Evolutionary conservation across 2,797 vertebrate species (phyloP), one percentile per base, ranked within the genome.

Genomic region (Sebastes melanostomus): DNA sequence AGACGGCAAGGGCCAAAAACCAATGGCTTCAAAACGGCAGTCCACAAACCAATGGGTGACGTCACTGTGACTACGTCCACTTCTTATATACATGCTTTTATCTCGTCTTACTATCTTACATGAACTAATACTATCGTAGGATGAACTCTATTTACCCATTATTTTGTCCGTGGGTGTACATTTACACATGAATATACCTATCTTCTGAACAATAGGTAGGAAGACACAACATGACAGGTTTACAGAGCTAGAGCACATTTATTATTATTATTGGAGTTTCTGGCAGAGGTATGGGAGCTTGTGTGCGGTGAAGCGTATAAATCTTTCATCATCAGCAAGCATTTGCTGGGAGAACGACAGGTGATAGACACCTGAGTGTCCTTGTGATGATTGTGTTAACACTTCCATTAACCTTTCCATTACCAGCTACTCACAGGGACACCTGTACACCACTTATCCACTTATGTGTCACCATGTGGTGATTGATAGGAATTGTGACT

Each of bases 311-410:
- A 72, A 24, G 66, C 7, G 5, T 7, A 70, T 6, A 13, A 6
- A 63, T 60, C 27, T 81, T 60, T 80, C 56, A 88, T 78, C 82
- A 66, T 75, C 72, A 66, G 22, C n/a, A 29, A 22, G 75, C 62
- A 62, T 50, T 54, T 27, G 18, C 60, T 18, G 16, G n/a, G 38
- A 32, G 32, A 25, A 20, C 34, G 66, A 56, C 76, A 74, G 73
- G 70, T 74, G 66, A 85, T 16, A 63, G 63, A 72, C 77, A 77
- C 66, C 59, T 60, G 61, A 59, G 32, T 65, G 6, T 4, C 27
- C 16, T 14, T 25, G 38, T 77, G 71, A 27, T 25, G 61, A 66
- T 55, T 22, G 65, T 36, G 22, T 66, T 69, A 80, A 81, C 62
- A 32, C 34, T 54, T 77, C 25, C 42, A 67, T 72, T 72, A 78